Percentiles rank a stretch among this genome's conserved stretches.
Conservation (phyloP, 2,888 invertebrate genomes). For the Oxystoma pomonae region DNA sequence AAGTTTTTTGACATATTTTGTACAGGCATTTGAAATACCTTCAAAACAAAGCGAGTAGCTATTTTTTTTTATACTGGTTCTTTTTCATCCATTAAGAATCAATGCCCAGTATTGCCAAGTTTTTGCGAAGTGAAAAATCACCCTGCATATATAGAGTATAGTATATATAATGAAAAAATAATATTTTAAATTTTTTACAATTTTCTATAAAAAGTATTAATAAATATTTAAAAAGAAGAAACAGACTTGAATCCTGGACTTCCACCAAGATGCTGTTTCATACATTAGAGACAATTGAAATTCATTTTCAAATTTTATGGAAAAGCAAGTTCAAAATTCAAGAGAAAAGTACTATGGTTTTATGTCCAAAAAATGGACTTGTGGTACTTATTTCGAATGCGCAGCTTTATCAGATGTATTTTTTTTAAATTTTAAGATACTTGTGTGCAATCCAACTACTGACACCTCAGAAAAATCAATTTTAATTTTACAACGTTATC, state of each 20-base stretch:
- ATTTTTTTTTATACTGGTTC: no score
- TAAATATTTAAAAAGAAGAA: not conserved
- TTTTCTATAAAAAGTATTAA: not conserved
- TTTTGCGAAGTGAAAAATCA: no score
- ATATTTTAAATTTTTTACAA: not conserved
- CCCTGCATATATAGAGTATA: no score
- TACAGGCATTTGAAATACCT: no score
- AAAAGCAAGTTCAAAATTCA: not conserved
- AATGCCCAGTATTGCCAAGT: no score
- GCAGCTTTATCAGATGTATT: not conserved
- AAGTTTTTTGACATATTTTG: no score
- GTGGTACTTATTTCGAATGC: not conserved
- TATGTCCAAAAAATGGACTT: not conserved
- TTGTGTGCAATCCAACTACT: not conserved
- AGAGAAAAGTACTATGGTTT: not conserved
- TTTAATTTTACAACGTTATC: not conserved
- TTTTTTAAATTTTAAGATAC: not conserved
- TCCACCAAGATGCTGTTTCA: not conserved
- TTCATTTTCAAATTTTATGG: not conserved
- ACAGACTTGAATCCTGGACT: not conserved
- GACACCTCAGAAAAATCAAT: not conserved
- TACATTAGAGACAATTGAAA: not conserved
- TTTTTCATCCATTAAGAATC: no score
- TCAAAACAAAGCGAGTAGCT: no score
- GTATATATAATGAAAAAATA: no score